A percentile compares a stretch with the other conserved stretches of the same genome.
Conservation (phyloP, 2,113 vertebrate genomes). For the Ictalurus furcatus region DNA sequence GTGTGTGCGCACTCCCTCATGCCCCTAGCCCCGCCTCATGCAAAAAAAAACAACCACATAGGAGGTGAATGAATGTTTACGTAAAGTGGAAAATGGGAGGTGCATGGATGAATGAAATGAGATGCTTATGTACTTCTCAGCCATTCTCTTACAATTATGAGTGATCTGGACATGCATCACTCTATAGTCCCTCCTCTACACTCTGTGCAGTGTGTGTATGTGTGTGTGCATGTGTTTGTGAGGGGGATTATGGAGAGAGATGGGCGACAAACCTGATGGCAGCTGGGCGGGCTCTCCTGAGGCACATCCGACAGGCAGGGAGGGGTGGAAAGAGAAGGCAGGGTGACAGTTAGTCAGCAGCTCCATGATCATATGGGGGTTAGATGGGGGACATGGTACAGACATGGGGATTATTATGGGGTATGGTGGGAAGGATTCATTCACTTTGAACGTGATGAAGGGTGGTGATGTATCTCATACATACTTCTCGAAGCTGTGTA, state of each 20-base stretch:
- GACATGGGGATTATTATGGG: slow-evolving; percentile 44
- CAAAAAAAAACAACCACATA: slow-evolving; percentile 46
- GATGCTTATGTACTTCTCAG: slow-evolving; percentile 13
- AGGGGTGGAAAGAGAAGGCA: slow-evolving; percentile 78
- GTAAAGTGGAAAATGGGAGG: slow-evolving; percentile 48
- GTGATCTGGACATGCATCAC: slow-evolving; percentile 19
- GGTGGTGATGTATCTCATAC: slow-evolving; percentile 4
- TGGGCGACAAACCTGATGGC: slow-evolving; percentile 77
- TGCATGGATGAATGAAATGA: slow-evolving; percentile 59
- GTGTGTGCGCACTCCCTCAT: slow-evolving; percentile 32
- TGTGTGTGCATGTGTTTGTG: slow-evolving; percentile 51
- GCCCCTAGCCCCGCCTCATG: slow-evolving; percentile 53
- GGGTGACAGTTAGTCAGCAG: slow-evolving; percentile 72
- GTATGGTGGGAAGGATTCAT: slow-evolving; percentile 31
- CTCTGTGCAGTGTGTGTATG: slow-evolving; percentile 17
- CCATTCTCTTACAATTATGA: slow-evolving; percentile 27
- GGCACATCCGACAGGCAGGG: slow-evolving; percentile 76
- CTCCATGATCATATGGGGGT: slow-evolving; percentile 57
- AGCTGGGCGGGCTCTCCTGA: slow-evolving; percentile 76
- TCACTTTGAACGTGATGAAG: slow-evolving; percentile 26
- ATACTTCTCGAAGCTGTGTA: background rate
- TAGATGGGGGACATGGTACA: slow-evolving; percentile 50
- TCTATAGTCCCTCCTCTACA: background rate
- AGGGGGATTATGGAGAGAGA: slow-evolving; percentile 70
- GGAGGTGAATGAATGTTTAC: slow-evolving; percentile 39